These are phyloP conservation scores for Merluccius polli DNA, from an alignment of 2,797 vertebrate species.

Conservation along the genomic window DNA sequence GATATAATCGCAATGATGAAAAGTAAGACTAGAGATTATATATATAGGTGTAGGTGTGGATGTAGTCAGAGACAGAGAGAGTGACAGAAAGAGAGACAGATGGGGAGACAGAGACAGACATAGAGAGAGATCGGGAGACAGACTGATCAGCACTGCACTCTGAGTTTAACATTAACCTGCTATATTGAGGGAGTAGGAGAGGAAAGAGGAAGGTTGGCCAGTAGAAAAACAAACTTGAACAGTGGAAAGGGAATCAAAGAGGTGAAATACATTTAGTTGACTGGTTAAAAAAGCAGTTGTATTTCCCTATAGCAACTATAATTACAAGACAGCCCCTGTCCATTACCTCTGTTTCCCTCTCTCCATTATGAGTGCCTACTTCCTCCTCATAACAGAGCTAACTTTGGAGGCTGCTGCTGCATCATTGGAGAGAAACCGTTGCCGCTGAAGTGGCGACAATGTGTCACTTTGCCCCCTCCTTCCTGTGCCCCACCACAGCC, in stretches of 20 bases:
- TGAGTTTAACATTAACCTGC: conserved; percentile 12
- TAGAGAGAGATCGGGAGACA: no score
- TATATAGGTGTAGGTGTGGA: no score
- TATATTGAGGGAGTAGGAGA: background rate
- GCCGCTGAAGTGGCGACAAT: conserved; percentile 33
- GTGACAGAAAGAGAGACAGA: no score
- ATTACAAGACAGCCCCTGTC: background rate
- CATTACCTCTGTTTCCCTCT: background rate
- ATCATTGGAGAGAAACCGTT: conserved; percentile 52
- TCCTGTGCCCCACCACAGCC: conserved; percentile 36
- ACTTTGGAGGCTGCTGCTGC: conserved; percentile 50
- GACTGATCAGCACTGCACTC: background rate
- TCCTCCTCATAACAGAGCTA: conserved; percentile 25
- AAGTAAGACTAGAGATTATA: no score
- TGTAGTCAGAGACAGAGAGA: no score
- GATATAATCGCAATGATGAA: no score
- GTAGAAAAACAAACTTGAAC: background rate
- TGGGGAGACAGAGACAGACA: no score
- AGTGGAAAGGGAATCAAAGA: background rate
- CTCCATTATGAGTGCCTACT: conserved; percentile 14
- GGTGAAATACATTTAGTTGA: background rate
- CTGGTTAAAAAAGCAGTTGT: background rate
- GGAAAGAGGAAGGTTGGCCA: background rate
- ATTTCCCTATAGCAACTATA: background rate
- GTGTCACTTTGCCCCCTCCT: conserved; percentile 28